A percentile compares a stretch with the other conserved stretches of the same genome.
Evolutionary conservation across 2,888 invertebrate species (phyloP).

Genomic region (Macrosoma leucophasiata): DNA sequence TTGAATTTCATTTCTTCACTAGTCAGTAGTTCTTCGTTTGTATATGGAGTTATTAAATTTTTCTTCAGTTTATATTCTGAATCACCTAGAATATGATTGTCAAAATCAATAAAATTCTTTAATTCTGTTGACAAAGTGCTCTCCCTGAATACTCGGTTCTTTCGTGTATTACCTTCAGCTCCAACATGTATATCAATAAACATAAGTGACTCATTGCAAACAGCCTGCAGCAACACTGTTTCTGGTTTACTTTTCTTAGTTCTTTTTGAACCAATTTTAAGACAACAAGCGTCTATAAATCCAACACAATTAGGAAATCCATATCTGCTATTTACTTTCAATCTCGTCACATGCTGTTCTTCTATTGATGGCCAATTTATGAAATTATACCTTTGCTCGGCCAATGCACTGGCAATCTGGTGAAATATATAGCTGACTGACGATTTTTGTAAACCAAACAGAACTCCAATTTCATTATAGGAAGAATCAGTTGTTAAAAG

Average conservation of each 20-base stretch:
- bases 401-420: conserved; percentile 48
- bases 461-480: conserved; percentile 50
- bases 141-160: conserved; percentile 53
- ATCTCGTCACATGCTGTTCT: conserved; percentile 60
- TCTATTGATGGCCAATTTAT: conserved; percentile 62
- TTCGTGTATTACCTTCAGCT: conserved; percentile 47
- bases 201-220: conserved; percentile 60
- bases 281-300: conserved; percentile 57
- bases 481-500: conserved; percentile 51
- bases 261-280: conserved; percentile 50
- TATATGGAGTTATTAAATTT: conserved; percentile 60
- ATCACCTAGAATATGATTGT: conserved; percentile 62
- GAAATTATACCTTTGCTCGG: conserved; percentile 48
- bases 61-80: conserved; percentile 54
- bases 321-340: conserved; percentile 55
- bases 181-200: conserved; percentile 59
- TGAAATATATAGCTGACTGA: conserved; percentile 56
- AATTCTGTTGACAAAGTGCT: conserved; percentile 48
- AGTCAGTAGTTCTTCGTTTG: conserved; percentile 55
- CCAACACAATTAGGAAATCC: conserved; percentile 67
- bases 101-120: conserved; percentile 55
- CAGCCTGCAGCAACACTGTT: conserved; percentile 56
- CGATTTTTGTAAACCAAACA: conserved; percentile 59
- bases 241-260: conserved; percentile 42
- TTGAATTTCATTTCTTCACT: conserved; percentile 68